These are phyloP conservation scores for Bombus polaris DNA, from an alignment of 1,140 invertebrate species.

Conservation along the genomic window DNA sequence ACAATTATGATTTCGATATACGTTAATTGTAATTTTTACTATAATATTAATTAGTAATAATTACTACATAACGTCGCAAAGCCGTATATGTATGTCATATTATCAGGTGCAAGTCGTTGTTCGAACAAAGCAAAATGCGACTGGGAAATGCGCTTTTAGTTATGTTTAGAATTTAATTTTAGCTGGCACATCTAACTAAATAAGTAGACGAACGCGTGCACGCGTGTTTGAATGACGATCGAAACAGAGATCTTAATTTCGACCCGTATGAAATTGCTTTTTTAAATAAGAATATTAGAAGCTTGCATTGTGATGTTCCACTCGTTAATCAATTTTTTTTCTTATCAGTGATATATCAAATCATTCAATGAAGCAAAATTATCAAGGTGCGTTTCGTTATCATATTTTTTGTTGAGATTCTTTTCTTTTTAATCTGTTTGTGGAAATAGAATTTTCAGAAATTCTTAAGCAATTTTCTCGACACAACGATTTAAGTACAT, in stretches of 20 bases:
- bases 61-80: background rate
- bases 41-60: background rate
- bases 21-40: background rate
- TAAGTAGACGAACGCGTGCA: background rate
- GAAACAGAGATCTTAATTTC: background rate
- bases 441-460: too few relatives aligned
- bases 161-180: conserved; percentile 45
- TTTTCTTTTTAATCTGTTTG: too few relatives aligned
- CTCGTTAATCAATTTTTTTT: background rate
- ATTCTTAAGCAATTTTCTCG: too few relatives aligned
- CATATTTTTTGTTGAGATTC: too few relatives aligned
- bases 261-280: background rate
- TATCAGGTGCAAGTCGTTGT: background rate
- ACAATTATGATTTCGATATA: background rate
- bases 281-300: background rate
- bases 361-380: too few relatives aligned
- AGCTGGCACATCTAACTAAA: conserved; percentile 11
- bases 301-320: too few relatives aligned
- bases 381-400: too few relatives aligned
- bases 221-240: background rate
- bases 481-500: too few relatives aligned
- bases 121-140: conserved; percentile 11
- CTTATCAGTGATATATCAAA: background rate
- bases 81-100: conserved; percentile 33
- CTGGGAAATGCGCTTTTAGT: conserved; percentile 2